Evolutionary conservation across 2,797 vertebrate genomes (phyloP).

Genomic region (Columba guinea): DNA sequence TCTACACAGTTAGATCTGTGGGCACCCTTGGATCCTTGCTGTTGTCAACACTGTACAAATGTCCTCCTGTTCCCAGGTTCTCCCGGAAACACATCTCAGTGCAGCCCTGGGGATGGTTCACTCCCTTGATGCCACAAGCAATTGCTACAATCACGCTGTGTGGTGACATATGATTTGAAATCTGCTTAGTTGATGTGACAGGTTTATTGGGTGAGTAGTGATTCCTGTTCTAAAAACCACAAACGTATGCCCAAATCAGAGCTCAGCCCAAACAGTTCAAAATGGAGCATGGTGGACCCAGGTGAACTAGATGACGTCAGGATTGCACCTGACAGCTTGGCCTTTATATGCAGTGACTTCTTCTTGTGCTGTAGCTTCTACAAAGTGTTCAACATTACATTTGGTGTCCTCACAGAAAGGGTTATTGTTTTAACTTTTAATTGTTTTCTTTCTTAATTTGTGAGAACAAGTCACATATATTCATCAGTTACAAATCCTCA

Average conservation of each 20-base stretch:
- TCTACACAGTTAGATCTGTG: neutral
- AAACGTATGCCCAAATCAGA: neutral
- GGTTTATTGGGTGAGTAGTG: neutral
- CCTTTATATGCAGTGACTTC: neutral
- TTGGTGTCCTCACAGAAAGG: neutral
- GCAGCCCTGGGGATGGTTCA: neutral
- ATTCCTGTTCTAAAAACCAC: neutral
- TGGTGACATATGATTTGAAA: neutral
- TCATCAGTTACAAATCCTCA: neutral
- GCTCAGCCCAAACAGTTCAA: neutral
- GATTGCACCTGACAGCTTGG: neutral
- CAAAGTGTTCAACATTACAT: rapidly evolving
- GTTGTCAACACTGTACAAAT: neutral
- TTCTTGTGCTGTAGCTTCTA: neutral
- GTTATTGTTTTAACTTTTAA: neutral
- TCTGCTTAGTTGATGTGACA: neutral
- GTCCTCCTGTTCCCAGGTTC: neutral
- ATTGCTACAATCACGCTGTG: rapidly evolving
- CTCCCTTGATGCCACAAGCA: neutral
- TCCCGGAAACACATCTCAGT: neutral
- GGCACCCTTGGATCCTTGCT: neutral
- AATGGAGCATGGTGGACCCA: neutral
- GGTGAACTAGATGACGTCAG: neutral
- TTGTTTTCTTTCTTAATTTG: neutral
- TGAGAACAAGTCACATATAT: neutral